phyloP scores from a whole-genome alignment of 2,113 vertebrate genomes.

The Xenotilapia flavipinnis region DNA sequence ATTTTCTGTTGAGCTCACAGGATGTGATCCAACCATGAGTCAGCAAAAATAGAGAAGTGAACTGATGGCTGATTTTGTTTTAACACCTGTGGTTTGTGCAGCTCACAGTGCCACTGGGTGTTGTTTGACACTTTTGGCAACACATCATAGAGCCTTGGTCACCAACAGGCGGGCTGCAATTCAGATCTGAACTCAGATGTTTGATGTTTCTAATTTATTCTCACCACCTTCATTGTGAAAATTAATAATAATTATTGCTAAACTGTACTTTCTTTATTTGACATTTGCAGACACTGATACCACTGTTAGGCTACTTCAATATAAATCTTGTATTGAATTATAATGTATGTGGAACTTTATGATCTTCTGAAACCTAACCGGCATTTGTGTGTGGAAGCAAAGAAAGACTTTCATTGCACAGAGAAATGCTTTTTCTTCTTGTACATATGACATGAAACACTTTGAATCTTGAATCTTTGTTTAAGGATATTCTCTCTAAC shows the following conservation, averaged over 20 bases:
- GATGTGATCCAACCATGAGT: not conserved
- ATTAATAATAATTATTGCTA: not conserved
- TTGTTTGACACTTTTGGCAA: not conserved
- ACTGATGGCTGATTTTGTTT: not conserved
- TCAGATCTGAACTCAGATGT: not conserved
- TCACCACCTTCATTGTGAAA: not conserved
- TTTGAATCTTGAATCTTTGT: not conserved
- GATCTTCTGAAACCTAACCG: not conserved
- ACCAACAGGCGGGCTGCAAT: not conserved
- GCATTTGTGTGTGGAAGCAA: too few relatives aligned
- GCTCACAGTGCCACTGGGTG: fast-evolving
- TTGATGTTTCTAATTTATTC: not conserved
- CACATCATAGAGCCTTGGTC: not conserved
- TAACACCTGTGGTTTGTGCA: not conserved
- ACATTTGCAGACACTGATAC: not conserved
- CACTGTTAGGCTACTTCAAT: not conserved
- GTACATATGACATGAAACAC: fast-evolving
- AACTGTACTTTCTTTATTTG: not conserved
- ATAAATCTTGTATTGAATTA: not conserved
- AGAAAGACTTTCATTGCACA: not conserved
- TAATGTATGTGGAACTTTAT: not conserved
- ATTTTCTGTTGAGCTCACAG: not conserved
- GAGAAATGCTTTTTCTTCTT: not conserved
- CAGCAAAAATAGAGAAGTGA: not conserved
- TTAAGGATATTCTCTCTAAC: not conserved